Conservation (phyloP, 2,113 vertebrate species). For the Seriola dumerili region DNA sequence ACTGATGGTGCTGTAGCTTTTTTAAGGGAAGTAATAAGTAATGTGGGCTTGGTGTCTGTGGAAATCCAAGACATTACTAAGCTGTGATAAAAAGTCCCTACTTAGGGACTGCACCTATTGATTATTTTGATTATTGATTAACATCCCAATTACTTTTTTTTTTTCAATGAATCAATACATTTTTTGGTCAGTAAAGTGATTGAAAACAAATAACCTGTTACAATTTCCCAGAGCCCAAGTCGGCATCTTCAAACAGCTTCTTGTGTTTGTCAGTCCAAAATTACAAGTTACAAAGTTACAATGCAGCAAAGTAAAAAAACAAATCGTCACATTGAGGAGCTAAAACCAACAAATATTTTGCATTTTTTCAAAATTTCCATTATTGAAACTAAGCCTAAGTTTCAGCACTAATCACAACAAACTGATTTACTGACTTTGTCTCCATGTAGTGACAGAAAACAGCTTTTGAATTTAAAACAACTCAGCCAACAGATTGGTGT, state of each 20-base stretch:
- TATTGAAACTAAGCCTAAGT: background rate
- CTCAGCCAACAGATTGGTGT: background rate
- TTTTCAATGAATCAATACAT: background rate
- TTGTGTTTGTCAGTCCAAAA: background rate
- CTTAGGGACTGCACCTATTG: too few species aligned
- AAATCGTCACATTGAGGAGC: background rate
- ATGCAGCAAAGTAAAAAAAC: background rate
- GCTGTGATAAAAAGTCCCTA: background rate
- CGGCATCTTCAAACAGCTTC: background rate
- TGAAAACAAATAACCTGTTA: background rate
- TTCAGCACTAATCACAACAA: background rate
- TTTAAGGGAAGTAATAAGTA: background rate
- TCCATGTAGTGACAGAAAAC: background rate
- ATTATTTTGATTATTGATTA: background rate
- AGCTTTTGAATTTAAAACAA: background rate
- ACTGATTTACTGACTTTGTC: background rate
- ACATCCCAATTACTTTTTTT: background rate
- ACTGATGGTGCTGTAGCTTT: background rate
- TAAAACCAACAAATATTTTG: background rate
- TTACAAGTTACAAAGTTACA: background rate
- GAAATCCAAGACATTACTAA: background rate
- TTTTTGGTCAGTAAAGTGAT: background rate
- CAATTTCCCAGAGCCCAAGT: background rate
- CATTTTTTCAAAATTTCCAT: background rate
- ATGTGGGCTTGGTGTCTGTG: background rate